Evolutionary conservation across 2,113 vertebrate genomes (phyloP).

Genomic region (Sinocyclocheilus anshuiensis): DNA sequence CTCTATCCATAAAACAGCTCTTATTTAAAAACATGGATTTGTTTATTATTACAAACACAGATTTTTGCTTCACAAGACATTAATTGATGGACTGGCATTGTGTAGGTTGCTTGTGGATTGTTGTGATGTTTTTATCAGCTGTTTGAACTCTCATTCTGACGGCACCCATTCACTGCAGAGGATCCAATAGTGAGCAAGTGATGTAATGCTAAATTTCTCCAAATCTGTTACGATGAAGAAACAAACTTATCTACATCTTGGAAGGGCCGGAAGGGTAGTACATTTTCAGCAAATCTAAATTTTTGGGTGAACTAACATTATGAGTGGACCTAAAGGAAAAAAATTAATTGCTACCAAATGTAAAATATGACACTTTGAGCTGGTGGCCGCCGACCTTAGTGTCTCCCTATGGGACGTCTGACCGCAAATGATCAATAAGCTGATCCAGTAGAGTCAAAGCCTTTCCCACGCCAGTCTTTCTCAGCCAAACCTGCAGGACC

Average conservation of each 20-base stretch:
- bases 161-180: not conserved
- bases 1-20: too few species aligned
- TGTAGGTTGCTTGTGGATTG: too few species aligned
- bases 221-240: not conserved
- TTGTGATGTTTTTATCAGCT: too few species aligned
- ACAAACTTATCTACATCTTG: not conserved
- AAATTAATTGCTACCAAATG: not conserved
- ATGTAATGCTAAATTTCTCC: not conserved
- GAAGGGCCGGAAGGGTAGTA: not conserved
- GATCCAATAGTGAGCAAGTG: not conserved
- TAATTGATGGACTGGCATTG: too few species aligned
- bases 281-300: not conserved
- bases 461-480: slow-evolving; percentile 87
- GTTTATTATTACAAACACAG: not conserved
- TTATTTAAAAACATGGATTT: not conserved
- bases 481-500: slow-evolving; percentile 79
- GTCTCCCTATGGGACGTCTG: slow-evolving; percentile 29
- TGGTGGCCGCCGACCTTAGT: slow-evolving; percentile 15
- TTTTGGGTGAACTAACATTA: not conserved
- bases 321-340: not conserved
- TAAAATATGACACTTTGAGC: not conserved
- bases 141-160: not conserved
- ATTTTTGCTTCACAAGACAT: not conserved
- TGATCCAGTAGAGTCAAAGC: slow-evolving; percentile 83
- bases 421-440: slow-evolving; percentile 74